These are phyloP conservation scores for Pteropus rufus DNA, from an alignment of 2,797 vertebrate genomes.

Conservation along the genomic window DNA sequence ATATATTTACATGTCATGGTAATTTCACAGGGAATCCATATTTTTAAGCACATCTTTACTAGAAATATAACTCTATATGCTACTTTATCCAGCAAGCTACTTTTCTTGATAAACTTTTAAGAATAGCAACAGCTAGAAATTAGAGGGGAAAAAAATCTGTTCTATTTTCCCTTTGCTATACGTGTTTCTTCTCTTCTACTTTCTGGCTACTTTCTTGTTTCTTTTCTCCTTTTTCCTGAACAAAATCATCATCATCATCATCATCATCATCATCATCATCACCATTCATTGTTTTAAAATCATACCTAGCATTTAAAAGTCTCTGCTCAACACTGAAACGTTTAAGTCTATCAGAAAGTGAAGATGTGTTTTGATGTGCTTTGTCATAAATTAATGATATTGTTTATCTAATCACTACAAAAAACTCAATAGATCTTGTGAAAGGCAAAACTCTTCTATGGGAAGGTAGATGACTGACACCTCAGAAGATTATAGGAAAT, in stretches of 20 bases:
- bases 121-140: neutral
- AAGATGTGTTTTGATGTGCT: conserved; percentile 7
- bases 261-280: no score
- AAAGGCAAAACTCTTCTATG: conserved; percentile 26
- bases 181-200: neutral
- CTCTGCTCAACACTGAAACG: neutral
- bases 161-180: neutral
- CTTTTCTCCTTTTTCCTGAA: neutral
- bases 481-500: conserved; percentile 23
- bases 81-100: neutral
- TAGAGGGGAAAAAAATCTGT: neutral
- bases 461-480: conserved; percentile 4
- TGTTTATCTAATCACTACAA: conserved; percentile 19
- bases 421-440: conserved; percentile 24
- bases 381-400: conserved; percentile 51
- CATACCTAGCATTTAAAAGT: conserved; percentile 31
- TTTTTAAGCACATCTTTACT: neutral
- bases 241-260: neutral
- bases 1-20: neutral
- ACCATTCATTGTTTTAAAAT: neutral
- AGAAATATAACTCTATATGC: neutral
- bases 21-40: neutral
- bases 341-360: conserved; percentile 29
- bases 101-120: neutral
- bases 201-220: neutral